Evolutionary conservation across 2,888 invertebrate species (phyloP).

Genomic region (Drosophila barbarae): DNA sequence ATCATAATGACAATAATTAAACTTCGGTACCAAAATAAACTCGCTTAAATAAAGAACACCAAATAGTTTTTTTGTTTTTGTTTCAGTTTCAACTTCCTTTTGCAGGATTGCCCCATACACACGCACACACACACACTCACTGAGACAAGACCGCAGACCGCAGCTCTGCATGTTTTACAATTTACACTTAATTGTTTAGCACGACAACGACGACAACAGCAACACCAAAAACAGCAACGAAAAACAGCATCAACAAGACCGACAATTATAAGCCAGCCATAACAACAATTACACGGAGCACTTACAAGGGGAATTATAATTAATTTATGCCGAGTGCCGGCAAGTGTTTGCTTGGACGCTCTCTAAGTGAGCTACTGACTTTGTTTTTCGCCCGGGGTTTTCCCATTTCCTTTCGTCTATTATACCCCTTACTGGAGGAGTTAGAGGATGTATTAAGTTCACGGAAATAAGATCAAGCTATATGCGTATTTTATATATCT

Average conservation of each 20-base stretch:
- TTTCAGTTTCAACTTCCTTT: slow-evolving; percentile 25
- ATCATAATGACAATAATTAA: not conserved
- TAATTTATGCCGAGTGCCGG: slow-evolving; percentile 63
- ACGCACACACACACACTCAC: not conserved
- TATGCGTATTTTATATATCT: too few relatives aligned
- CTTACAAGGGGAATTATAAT: slow-evolving; percentile 60
- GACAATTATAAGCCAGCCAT: slow-evolving; percentile 45
- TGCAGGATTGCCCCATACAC: slow-evolving; percentile 8
- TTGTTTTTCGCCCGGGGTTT: slow-evolving; percentile 8
- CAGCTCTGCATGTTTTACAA: slow-evolving; percentile 46
- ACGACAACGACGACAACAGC: slow-evolving; percentile 26
- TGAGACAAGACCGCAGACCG: slow-evolving; percentile 43
- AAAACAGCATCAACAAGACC: slow-evolving; percentile 45
- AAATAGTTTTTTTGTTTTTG: slow-evolving; percentile 12
- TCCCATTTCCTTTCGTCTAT: not conserved
- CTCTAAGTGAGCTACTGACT: slow-evolving; percentile 45
- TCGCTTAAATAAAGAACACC: slow-evolving; percentile 2
- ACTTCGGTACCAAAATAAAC: not conserved
- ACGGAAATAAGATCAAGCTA: not conserved
- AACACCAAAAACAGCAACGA: slow-evolving; percentile 20
- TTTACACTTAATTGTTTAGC: slow-evolving; percentile 50
- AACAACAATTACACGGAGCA: slow-evolving; percentile 50
- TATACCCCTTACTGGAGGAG: not conserved
- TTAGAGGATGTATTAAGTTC: not conserved
- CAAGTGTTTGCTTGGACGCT: slow-evolving; percentile 30